These are phyloP conservation scores for Ictalurus punctatus DNA, from an alignment of 2,113 vertebrate genomes.

Conservation along the genomic window DNA sequence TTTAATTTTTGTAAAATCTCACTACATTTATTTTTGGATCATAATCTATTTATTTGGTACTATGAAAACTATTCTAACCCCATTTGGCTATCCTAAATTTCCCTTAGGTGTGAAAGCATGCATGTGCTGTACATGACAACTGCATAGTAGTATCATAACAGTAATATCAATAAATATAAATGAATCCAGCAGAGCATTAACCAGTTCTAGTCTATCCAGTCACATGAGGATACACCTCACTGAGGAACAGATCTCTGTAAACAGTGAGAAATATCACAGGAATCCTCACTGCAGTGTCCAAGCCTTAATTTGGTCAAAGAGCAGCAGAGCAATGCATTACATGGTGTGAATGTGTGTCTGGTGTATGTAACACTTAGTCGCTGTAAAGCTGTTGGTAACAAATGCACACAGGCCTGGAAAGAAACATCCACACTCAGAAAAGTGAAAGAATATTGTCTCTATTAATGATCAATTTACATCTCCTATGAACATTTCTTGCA, in stretches of 20 bases:
- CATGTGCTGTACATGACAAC: background rate
- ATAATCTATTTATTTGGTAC: no score
- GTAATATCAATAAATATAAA: background rate
- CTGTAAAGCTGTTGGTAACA: background rate
- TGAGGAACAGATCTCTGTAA: constrained; percentile 27
- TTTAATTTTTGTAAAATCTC: no score
- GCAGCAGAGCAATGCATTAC: constrained; percentile 14
- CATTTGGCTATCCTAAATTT: background rate
- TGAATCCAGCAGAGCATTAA: constrained; percentile 1
- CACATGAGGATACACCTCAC: constrained; percentile 3
- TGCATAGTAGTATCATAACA: background rate
- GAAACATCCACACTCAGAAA: background rate
- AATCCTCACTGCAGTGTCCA: constrained; percentile 23
- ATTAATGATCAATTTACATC: background rate
- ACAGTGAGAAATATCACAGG: constrained; percentile 31
- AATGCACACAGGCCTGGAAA: background rate
- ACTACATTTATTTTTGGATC: no score
- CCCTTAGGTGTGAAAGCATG: background rate
- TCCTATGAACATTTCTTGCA: background rate
- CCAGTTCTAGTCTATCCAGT: constrained; percentile 5
- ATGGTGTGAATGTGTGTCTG: constrained; percentile 27
- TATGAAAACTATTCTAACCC: no score
- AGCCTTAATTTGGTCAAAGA: constrained; percentile 46
- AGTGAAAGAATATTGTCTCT: background rate
- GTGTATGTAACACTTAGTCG: constrained; percentile 20